Base-by-base conservation (phyloP, 37 sponge, comb jelly and placozoan species). In the Oscarella lobularis region DNA sequence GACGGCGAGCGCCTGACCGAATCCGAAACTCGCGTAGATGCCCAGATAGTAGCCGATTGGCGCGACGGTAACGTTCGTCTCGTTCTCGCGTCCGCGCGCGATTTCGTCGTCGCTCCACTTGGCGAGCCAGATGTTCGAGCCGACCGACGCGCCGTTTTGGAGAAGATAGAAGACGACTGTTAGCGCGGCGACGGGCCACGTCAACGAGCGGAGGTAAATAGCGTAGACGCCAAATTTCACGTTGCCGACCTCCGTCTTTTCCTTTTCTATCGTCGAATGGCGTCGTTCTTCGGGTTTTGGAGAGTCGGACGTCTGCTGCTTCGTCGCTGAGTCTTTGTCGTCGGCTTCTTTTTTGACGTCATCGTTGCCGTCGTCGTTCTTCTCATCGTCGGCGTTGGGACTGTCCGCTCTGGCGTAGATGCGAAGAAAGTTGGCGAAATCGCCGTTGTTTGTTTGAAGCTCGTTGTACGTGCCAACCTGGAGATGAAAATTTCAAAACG, bases 51-150 rank as follows among this genome's bases (percentile, higher is more conserved):
- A 70, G 73, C 14, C 9, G 20, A 48, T 20, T 48, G 60, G 60
- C 9, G 9, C 14, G 20, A 20, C 27, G 9, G 73, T n/a, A n/a
- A n/a, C n/a, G n/a, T n/a, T n/a, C n/a, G n/a, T n/a, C n/a, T n/a
- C n/a, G n/a, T n/a, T n/a, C n/a, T n/a, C n/a, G 5, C 4, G 6
- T 4, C 29, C 4, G 31, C 5, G 4, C 31, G 6, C 31, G 71
- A 35, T 20, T 4, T 81, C 73, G n/a, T 40, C 54, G 38, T 82
- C 81, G 55, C 83, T 86, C 93, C 93, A 96, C 30, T 87, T 48
- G 39, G 94, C 84, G 70, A 96, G 82, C 98, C 98, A 96, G 38
- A 96, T 74, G 79, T 82, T 84, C 37, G 81, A 39, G 27, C 88
- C 94, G 0, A 89, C 86, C 32, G 81, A 69, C 1, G 48, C 41